phyloP scores from a whole-genome alignment of 2,888 invertebrate genomes.

The Drosophila colorata region DNA sequence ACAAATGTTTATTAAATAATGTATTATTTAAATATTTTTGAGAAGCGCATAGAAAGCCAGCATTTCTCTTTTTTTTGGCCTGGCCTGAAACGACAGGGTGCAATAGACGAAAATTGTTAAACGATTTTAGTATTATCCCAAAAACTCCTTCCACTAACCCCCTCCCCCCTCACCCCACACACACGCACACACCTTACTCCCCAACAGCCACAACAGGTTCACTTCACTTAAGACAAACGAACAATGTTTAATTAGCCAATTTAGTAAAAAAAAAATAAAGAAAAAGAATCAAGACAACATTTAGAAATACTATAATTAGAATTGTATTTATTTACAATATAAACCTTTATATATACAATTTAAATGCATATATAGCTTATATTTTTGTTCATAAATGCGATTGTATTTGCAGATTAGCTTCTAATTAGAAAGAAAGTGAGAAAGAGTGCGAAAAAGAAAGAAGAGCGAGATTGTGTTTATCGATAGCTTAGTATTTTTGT shows the following conservation, averaged over 20 bases:
- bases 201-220: conserved; percentile 7
- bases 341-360: conserved; percentile 12
- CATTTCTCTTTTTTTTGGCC: conserved; percentile 15
- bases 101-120: conserved; percentile 54
- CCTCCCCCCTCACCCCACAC: too few species aligned
- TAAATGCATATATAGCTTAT: conserved; percentile 20
- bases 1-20: conserved; percentile 9
- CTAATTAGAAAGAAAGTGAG: conserved; percentile 8
- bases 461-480: conserved; percentile 20
- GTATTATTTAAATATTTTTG: conserved; percentile 22
- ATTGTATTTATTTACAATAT: conserved; percentile 54
- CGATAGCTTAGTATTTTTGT: conserved; percentile 53
- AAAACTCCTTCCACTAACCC: background rate
- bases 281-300: conserved; percentile 22
- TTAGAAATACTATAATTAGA: conserved; percentile 29
- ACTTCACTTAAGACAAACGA: conserved; percentile 43
- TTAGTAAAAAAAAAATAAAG: conserved; percentile 12
- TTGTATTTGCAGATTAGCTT: conserved; percentile 26
- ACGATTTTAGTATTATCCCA: conserved; percentile 21
- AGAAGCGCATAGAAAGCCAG: conserved; percentile 34
- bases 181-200: background rate
- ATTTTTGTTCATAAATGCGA: conserved; percentile 14
- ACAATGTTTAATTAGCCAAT: conserved; percentile 53
- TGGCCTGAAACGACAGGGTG: conserved; percentile 44
- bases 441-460: background rate